Conservation (phyloP, 1,140 invertebrate genomes). For the Melitaea cinxia region DNA sequence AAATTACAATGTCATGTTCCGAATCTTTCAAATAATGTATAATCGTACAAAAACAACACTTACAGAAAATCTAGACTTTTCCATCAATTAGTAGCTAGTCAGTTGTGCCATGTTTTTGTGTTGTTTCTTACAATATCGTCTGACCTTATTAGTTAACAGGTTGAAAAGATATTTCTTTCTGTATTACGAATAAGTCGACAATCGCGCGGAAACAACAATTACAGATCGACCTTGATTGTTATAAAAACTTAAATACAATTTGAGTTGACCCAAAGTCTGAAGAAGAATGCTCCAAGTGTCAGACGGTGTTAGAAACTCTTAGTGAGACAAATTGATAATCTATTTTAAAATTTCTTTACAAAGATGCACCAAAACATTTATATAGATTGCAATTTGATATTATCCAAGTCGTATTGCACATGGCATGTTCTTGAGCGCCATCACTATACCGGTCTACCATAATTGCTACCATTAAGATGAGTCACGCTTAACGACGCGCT, state of each 20-base stretch:
- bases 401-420: slow-evolving; percentile 15
- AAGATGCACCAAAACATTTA: slow-evolving; percentile 3
- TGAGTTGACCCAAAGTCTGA: not conserved
- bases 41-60: not conserved
- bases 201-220: slow-evolving; percentile 39
- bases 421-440: slow-evolving; percentile 43
- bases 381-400: slow-evolving; percentile 14
- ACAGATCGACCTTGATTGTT: slow-evolving; percentile 60
- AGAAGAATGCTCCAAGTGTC: not conserved
- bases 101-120: slow-evolving; percentile 60
- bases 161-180: slow-evolving; percentile 64
- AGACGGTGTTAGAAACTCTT: not conserved
- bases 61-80: slow-evolving; percentile 46
- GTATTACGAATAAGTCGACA: slow-evolving; percentile 41
- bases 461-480: slow-evolving; percentile 78
- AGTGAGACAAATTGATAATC: too few relatives aligned
- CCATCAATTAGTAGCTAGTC: slow-evolving; percentile 52
- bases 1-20: not conserved
- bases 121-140: slow-evolving; percentile 57
- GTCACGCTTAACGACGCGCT: slow-evolving; percentile 74
- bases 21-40: not conserved
- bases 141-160: slow-evolving; percentile 59
- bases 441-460: slow-evolving; percentile 54
- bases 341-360: not conserved
- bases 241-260: slow-evolving; percentile 2